Conservation (phyloP, 2,797 vertebrate species). For the Enteromius argenteus region DNA sequence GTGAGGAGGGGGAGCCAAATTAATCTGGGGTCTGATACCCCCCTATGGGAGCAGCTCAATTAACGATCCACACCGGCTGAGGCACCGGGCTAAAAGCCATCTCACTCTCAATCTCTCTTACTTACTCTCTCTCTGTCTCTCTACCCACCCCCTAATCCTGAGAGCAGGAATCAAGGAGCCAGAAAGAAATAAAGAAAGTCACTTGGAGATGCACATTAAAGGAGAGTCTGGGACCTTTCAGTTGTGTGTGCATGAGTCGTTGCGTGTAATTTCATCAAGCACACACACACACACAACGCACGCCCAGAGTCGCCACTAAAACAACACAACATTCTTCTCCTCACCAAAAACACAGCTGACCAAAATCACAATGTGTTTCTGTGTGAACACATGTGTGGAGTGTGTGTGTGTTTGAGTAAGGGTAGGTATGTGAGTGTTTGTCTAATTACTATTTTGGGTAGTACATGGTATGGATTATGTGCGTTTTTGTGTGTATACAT, state of each 20-base stretch:
- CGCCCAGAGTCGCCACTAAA: conserved; percentile 42
- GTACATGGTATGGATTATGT: conserved; percentile 38
- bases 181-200: conserved; percentile 50
- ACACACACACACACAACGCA: conserved; percentile 39
- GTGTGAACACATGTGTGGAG: conserved; percentile 33
- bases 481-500: conserved; percentile 55
- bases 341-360: conserved; percentile 53
- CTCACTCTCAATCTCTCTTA: conserved; percentile 43
- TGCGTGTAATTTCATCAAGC: conserved; percentile 38
- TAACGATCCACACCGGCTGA: conserved; percentile 64
- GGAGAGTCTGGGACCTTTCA: conserved; percentile 41
- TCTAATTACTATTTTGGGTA: conserved; percentile 57
- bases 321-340: conserved; percentile 59
- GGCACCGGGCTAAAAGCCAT: conserved; percentile 63
- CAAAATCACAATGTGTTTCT: conserved; percentile 37
- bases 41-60: conserved; percentile 64
- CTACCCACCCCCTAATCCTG: conserved; percentile 47
- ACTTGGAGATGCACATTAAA: conserved; percentile 49
- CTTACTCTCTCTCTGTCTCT: conserved; percentile 34
- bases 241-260: conserved; percentile 22
- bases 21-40: conserved; percentile 67
- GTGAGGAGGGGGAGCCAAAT: conserved; percentile 58
- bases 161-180: conserved; percentile 39
- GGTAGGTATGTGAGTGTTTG: neutral
- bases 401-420: neutral